Base-by-base conservation (phyloP, 2,113 vertebrate genomes). In the Raja brachyura region DNA sequence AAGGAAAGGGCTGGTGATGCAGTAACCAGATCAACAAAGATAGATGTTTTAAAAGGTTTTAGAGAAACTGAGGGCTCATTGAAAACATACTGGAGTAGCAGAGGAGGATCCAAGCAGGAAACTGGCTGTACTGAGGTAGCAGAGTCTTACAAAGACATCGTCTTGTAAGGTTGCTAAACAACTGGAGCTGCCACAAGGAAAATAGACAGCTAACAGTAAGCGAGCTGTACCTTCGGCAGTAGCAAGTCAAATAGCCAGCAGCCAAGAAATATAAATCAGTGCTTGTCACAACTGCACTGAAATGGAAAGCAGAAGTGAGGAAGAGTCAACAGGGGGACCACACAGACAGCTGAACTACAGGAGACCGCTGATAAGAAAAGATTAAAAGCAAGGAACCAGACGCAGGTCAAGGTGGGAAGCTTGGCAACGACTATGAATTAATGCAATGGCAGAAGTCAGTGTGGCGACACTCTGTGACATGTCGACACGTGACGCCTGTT, bases 271-370 rank as follows among this genome's bases (percentile, higher is more conserved):
- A 88, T 61, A 88, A 31, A 88, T 33, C 59, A 31, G 28, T 31
- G 59, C 28, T 28, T 88, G 59, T n/a, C 28, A 33, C 56, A 61
- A 81, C 18, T 56, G 39, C 54, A 81, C 39, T 48, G 54, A 61
- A 86, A n/a, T 86, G 56, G 83, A 88, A 88, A 88, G 83, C 83
- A 88, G 59, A 28, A 63, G n/a, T 88, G 59, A 63, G 39, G 83
- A 63, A 63, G 83, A 63, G 18, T 31, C 83, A 66, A 88, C 83
- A 88, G 59, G 61, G 81, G 59, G 83, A 88, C 83, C 83, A 88
- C 83, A 88, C 83, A 88, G 83, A 88, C 14, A 88, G 83, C 83
- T 16, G 25, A 85, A 56, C 48, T 59, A 59, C 28, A 61, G 31
- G 66, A 73, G 88, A 25, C 66, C 28, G 90, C 39, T 73, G 39